Percentiles rank a stretch among this genome's conserved stretches.
Evolutionary conservation across 2,888 invertebrate genomes (phyloP).

Genomic region (Ctena decussata): DNA sequence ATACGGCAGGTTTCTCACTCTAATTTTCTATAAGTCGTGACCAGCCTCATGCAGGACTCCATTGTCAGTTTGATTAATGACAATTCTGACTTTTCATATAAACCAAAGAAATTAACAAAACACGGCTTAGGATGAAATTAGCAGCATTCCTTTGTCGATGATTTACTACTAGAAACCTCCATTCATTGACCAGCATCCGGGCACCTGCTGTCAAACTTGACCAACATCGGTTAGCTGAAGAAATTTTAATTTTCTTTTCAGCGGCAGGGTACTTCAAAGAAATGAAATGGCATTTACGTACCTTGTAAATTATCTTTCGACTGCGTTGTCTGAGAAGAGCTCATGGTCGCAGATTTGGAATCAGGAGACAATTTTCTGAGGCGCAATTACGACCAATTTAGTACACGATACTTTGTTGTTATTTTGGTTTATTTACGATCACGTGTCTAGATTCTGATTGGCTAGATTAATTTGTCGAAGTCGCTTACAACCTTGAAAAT

Average conservation of each 20-base stretch:
- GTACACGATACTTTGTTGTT: constrained; percentile 41
- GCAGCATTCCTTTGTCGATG: too few species aligned
- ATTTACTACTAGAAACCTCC: not conserved
- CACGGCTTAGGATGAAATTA: too few species aligned
- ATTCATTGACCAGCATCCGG: constrained; percentile 2
- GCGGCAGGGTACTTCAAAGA: not conserved
- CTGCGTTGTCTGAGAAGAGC: constrained; percentile 11
- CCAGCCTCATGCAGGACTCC: too few species aligned
- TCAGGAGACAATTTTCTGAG: not conserved
- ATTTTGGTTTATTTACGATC: constrained; percentile 51
- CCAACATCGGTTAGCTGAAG: not conserved
- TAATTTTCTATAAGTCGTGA: too few species aligned
- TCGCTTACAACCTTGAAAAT: not conserved
- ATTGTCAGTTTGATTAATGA: too few species aligned
- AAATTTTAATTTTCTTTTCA: not conserved
- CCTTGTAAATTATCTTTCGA: constrained; percentile 37
- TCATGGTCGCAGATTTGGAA: not conserved
- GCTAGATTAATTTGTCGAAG: not conserved
- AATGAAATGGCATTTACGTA: not conserved
- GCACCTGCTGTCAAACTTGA: constrained; percentile 10
- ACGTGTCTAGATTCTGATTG: constrained; percentile 33
- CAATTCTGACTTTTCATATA: too few species aligned
- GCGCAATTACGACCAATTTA: not conserved
- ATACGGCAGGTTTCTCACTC: too few species aligned
- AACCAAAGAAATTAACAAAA: too few species aligned